A percentile compares a stretch with the other conserved stretches of the same genome.
phyloP scores from a whole-genome alignment of 1,140 invertebrate genomes.

The Drosophila mojavensis region DNA sequence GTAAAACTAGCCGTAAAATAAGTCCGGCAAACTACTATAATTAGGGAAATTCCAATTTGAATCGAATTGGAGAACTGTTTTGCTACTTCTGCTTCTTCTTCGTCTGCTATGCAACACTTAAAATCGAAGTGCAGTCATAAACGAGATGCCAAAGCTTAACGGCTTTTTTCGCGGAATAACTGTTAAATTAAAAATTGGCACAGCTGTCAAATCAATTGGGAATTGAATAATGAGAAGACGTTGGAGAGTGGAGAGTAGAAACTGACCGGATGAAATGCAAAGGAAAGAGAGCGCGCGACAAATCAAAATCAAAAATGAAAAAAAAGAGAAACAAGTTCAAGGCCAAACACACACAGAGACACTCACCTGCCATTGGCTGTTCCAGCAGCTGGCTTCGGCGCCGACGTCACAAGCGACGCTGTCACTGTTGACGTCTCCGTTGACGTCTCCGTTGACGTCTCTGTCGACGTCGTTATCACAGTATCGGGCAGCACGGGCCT shows the following conservation, averaged over 20 bases:
- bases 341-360: conserved; percentile 29
- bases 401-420: conserved; percentile 5
- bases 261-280: not conserved
- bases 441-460: conserved; percentile 11
- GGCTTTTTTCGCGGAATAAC: not conserved
- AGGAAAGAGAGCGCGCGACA: not conserved
- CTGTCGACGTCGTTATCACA: conserved; percentile 11
- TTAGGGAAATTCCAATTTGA: too few relatives aligned
- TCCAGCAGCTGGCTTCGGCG: conserved; percentile 12
- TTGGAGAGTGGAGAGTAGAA: not conserved
- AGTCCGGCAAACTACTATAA: too few relatives aligned
- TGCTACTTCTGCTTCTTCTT: too few relatives aligned
- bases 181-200: not conserved
- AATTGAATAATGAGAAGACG: not conserved
- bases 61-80: too few relatives aligned
- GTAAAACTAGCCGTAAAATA: too few relatives aligned
- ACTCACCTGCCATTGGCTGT: conserved; percentile 55
- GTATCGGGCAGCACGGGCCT: conserved; percentile 60
- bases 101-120: too few relatives aligned
- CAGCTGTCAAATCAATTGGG: conserved; percentile 13
- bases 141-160: too few relatives aligned
- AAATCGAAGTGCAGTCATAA: too few relatives aligned
- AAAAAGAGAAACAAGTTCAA: conserved; percentile 57
- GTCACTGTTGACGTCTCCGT: conserved; percentile 4
- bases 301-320: not conserved